phyloP scores from a whole-genome alignment of 2,797 vertebrate species.

The Aotus griseimembra region DNA sequence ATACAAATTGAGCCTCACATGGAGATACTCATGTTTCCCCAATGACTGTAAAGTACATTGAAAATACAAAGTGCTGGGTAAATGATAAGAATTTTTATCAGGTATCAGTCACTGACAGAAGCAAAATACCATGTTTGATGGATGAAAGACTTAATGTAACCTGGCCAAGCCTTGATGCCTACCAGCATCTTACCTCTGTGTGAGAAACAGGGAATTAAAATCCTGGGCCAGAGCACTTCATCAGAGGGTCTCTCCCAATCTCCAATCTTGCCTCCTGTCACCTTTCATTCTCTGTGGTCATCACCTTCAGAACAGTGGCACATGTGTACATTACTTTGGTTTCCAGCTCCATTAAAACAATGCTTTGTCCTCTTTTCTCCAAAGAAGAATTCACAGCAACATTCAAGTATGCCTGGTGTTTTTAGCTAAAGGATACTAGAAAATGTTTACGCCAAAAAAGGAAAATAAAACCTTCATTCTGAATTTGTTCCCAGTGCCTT shows the following conservation, averaged over 20 bases:
- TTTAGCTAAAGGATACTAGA: neutral
- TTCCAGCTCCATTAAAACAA: slow-evolving; percentile 55
- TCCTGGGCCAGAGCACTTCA: neutral
- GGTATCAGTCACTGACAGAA: neutral
- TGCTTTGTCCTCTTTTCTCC: slow-evolving; percentile 20
- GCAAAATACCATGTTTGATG: neutral
- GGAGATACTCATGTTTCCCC: neutral
- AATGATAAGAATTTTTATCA: neutral
- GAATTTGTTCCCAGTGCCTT: neutral
- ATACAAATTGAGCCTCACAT: neutral
- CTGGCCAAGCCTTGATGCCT: neutral
- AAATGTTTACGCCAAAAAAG: neutral
- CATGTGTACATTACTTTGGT: neutral
- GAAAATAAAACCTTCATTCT: slow-evolving; percentile 45
- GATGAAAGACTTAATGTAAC: slow-evolving; percentile 21
- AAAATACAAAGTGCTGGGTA: slow-evolving; percentile 30
- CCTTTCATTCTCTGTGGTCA: neutral
- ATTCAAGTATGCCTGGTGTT: neutral
- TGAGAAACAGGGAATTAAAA: neutral
- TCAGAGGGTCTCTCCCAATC: neutral
- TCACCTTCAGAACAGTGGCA: neutral
- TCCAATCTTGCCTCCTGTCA: neutral
- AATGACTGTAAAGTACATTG: neutral
- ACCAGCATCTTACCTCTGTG: neutral
- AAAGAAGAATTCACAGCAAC: neutral